phyloP scores from a whole-genome alignment of 1,140 invertebrate genomes.

The Drosophila sulfurigaster region DNA sequence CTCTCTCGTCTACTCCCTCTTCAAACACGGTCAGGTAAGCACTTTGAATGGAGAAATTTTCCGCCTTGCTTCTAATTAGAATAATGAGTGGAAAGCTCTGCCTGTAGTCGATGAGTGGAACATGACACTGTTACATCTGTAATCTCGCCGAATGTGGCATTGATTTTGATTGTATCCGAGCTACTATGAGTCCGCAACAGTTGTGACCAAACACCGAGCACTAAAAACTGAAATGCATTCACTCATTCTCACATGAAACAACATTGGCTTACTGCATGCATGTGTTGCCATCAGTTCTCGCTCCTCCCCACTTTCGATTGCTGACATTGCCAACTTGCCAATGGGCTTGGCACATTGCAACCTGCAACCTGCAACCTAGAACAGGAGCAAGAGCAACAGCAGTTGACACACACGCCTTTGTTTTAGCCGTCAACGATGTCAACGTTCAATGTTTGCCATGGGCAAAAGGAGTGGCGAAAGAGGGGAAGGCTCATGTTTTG shows the following conservation, averaged over 20 bases:
- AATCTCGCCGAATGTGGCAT: slow-evolving; percentile 23
- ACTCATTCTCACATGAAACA: neutral
- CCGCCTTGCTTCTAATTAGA: slow-evolving; percentile 14
- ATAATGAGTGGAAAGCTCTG: slow-evolving; percentile 8
- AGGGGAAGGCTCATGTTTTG: slow-evolving; percentile 23
- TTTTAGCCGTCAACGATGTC: slow-evolving; percentile 42
- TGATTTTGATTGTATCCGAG: slow-evolving; percentile 33
- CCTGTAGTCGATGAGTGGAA: neutral
- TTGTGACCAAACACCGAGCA: slow-evolving; percentile 12
- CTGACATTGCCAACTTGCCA: slow-evolving; percentile 8
- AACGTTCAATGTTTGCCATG: slow-evolving; percentile 34
- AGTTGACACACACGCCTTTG: slow-evolving; percentile 41
- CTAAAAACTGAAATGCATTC: neutral
- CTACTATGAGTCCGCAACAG: slow-evolving; percentile 14
- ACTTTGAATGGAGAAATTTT: neutral
- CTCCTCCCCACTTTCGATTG: neutral
- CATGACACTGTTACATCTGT: slow-evolving; percentile 15
- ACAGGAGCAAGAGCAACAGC: slow-evolving; percentile 2
- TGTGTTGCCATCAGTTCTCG: neutral
- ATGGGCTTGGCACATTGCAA: slow-evolving; percentile 8
- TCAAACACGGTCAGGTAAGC: neutral
- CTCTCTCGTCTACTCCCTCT: neutral
- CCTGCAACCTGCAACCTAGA: neutral
- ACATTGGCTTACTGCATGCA: slow-evolving; percentile 1
- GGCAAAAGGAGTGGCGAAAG: neutral